Percentiles rank a stretch among this genome's conserved stretches.
Evolutionary conservation across 2,888 invertebrate genomes (phyloP).

Genomic region (Dicranocentrus wangi): DNA sequence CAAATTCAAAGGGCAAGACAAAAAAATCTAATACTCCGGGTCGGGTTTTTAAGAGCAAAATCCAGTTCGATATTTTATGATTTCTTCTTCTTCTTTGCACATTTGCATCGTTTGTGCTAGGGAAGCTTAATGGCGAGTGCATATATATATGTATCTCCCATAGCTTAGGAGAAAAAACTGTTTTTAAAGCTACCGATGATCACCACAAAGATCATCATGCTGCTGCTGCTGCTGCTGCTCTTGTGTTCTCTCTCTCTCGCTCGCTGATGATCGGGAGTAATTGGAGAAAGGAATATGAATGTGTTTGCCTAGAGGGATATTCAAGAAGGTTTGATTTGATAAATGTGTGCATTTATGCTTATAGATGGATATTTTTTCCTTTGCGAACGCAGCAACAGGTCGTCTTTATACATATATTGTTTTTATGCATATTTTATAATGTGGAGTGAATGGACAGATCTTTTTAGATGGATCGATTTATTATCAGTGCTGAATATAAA

Average conservation of each 20-base stretch:
- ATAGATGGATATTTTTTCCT: neutral
- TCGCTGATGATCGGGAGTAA: constrained; percentile 34
- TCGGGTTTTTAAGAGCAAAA: constrained; percentile 42
- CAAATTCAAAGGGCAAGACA: constrained; percentile 1
- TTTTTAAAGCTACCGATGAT: constrained; percentile 39
- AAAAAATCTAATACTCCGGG: constrained; percentile 32
- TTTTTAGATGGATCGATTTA: constrained; percentile 55
- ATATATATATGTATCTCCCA: too few species aligned
- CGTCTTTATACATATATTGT: neutral
- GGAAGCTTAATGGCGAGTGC: too few species aligned
- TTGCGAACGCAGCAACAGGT: too few species aligned
- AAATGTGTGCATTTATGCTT: constrained; percentile 26
- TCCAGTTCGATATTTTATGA: constrained; percentile 52
- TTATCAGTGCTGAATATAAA: constrained; percentile 42
- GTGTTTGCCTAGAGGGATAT: constrained; percentile 46
- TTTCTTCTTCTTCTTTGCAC: constrained; percentile 22
- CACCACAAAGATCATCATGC: too few species aligned
- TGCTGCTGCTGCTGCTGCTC: too few species aligned
- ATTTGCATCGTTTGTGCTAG: constrained; percentile 46
- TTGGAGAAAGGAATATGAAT: constrained; percentile 55
- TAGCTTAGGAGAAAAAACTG: constrained; percentile 4
- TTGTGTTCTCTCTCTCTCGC: constrained; percentile 14
- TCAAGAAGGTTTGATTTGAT: constrained; percentile 23
- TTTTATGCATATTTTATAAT: too few species aligned
- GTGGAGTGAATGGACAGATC: constrained; percentile 12